Evolutionary conservation across 2,113 vertebrate genomes (phyloP), one percentile per base, ranked within the genome.

Genomic region (Oenanthe oenanthe): DNA sequence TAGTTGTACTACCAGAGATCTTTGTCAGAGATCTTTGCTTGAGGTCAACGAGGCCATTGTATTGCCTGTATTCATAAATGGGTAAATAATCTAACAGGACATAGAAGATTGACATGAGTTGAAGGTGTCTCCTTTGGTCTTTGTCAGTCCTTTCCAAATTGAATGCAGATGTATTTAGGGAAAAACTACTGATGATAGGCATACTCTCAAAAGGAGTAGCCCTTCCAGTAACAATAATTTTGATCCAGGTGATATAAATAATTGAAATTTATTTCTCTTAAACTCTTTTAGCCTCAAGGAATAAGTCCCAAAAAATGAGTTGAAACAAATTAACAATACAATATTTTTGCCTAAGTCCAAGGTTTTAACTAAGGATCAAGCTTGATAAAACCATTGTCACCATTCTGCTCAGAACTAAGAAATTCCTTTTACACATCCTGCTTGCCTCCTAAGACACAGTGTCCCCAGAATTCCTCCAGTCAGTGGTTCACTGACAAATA

Each of bases 211-310:
- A 88, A 88, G 97, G 87, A 94, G 58, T 34, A 58, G 67, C 22
- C 10, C 28, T 92, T 74, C 29, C 42, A 94, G 95, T 95, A 89
- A 97, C 47, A 71, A 47, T 42, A 50, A 95, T 96, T 94, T 93
- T 93, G 93, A 97, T 98, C 96, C 97, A 98, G 96, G 95, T 98
- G 97, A 98, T 93, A 90, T 58, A 97, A 97, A 97, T 97, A 97
- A 94, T 79, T 93, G 18, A 92, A 95, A 38, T 40, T 3, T 2
- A 17, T 85, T 24, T 66, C 14, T 84, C 36, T 77, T 25, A 36
- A 81, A 73, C 47, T 36, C 21, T 66, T 89, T 54, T 36, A 56
- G 4, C 10, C 7, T 32, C 50, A 76, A 78, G 24, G 25, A 84
- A 20, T 25, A 77, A 38, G 4, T 36, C 20, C 4, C 28, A 53